Evolutionary conservation across 2,888 invertebrate genomes (phyloP).

Genomic region (Himalopsyche tibetana): DNA sequence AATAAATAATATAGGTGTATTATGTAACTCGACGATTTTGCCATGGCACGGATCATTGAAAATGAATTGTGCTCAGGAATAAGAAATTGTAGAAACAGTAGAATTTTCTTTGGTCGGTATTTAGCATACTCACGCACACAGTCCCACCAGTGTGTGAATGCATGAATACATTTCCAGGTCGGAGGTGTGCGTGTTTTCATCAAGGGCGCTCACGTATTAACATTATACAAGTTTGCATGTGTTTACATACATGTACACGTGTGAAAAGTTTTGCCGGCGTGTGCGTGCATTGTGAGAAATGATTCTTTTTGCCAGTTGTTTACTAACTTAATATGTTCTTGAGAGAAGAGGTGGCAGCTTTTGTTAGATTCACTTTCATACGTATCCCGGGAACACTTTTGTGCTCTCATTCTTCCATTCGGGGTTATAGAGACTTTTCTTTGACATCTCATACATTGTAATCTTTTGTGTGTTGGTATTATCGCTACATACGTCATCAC

Average conservation of each 20-base stretch:
- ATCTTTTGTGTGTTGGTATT: slow-evolving; percentile 15
- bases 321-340: slow-evolving; percentile 64
- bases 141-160: slow-evolving; percentile 39
- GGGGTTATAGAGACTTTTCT: slow-evolving; percentile 18
- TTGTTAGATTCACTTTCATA: slow-evolving; percentile 51
- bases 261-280: slow-evolving; percentile 37
- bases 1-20: neutral
- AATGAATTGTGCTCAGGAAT: slow-evolving; percentile 63
- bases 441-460: slow-evolving; percentile 17
- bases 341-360: slow-evolving; percentile 56
- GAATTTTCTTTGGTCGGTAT: slow-evolving; percentile 59
- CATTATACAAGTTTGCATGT: slow-evolving; percentile 42
- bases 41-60: slow-evolving; percentile 59
- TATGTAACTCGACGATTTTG: slow-evolving; percentile 38
- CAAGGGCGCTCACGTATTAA: slow-evolving; percentile 41
- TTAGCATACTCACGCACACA: slow-evolving; percentile 53
- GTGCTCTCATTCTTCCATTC: slow-evolving; percentile 42
- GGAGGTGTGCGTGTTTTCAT: slow-evolving; percentile 51
- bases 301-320: slow-evolving; percentile 64
- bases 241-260: slow-evolving; percentile 50
- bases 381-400: slow-evolving; percentile 52
- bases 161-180: slow-evolving; percentile 47
- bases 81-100: slow-evolving; percentile 64
- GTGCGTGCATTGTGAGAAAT: slow-evolving; percentile 54
- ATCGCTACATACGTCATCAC: neutral